Conservation (phyloP, 2,888 invertebrate genomes). For the Cataglyphis livida region DNA sequence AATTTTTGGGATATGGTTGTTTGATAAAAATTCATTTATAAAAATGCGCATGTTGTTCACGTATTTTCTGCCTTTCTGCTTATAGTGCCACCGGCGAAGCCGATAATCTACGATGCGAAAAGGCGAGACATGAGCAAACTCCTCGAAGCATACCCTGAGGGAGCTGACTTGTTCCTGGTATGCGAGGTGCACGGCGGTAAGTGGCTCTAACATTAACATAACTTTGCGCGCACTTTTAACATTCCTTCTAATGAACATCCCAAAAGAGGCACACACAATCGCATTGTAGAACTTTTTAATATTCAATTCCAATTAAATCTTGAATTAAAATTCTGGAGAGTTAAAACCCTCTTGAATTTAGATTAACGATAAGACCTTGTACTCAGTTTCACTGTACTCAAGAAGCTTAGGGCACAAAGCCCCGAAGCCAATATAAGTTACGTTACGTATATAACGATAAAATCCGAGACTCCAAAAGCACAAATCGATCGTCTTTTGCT, state of each 20-base stretch:
- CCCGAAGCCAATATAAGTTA: neutral
- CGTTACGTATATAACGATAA: neutral
- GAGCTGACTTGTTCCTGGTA: slow-evolving; percentile 92
- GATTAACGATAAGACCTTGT: neutral
- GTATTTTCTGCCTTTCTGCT: slow-evolving; percentile 80
- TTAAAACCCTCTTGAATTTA: neutral
- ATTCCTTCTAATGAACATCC: neutral
- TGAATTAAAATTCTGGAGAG: neutral
- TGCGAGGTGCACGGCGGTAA: slow-evolving; percentile 96
- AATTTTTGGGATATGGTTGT: neutral
- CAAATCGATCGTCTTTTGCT: neutral
- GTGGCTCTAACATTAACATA: slow-evolving; percentile 70
- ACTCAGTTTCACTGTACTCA: neutral
- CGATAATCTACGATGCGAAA: slow-evolving; percentile 94
- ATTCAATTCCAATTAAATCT: slow-evolving; percentile 17
- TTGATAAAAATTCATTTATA: neutral
- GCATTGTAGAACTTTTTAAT: slow-evolving; percentile 14
- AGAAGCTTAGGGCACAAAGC: neutral
- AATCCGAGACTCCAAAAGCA: neutral
- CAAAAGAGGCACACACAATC: neutral
- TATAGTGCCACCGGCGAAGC: slow-evolving; percentile 94
- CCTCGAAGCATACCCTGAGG: slow-evolving; percentile 95
- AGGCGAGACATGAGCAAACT: slow-evolving; percentile 92
- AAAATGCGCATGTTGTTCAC: slow-evolving; percentile 14
- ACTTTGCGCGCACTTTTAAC: slow-evolving; percentile 1